These are phyloP conservation scores for Tetramorium alpestre DNA, from an alignment of 1,140 invertebrate genomes.

Conservation along the genomic window DNA sequence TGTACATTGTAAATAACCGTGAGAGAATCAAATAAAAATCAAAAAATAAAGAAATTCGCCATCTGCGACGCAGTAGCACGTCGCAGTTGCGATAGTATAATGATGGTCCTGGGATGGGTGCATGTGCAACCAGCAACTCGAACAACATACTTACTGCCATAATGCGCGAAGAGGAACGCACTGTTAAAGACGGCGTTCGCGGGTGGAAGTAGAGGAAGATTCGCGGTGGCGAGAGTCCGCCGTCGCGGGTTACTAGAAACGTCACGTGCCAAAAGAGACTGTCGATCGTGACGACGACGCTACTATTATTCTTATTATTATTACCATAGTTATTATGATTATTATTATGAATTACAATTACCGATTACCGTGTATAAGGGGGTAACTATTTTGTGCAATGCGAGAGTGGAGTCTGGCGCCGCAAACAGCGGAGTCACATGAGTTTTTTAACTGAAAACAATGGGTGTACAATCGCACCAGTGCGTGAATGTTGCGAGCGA, in stretches of 20 bases:
- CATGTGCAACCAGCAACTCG: conserved; percentile 78
- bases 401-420: conserved; percentile 59
- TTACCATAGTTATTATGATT: conserved; percentile 64
- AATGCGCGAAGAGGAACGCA: conserved; percentile 23
- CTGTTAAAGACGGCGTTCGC: background rate
- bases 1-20: conserved; percentile 84
- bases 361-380: conserved; percentile 59
- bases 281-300: conserved; percentile 60
- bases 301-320: conserved; percentile 70
- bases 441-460: conserved; percentile 67
- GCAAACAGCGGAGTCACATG: conserved; percentile 49
- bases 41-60: conserved; percentile 36
- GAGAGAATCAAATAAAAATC: conserved; percentile 69
- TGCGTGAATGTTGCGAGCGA: conserved; percentile 66
- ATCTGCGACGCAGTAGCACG: conserved; percentile 36
- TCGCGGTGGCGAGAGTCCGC: background rate
- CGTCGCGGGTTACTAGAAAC: background rate
- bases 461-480: conserved; percentile 66
- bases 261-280: conserved; percentile 45
- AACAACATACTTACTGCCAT: conserved; percentile 72
- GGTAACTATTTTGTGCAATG: conserved; percentile 71
- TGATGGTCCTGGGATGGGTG: conserved; percentile 82
- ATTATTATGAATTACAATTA: conserved; percentile 68
- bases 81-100: conserved; percentile 67
- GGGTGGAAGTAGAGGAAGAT: background rate